A percentile compares a stretch with the other conserved stretches of the same genome.
Conservation (phyloP, 2,797 vertebrate species). For the Rhincodon typus region DNA sequence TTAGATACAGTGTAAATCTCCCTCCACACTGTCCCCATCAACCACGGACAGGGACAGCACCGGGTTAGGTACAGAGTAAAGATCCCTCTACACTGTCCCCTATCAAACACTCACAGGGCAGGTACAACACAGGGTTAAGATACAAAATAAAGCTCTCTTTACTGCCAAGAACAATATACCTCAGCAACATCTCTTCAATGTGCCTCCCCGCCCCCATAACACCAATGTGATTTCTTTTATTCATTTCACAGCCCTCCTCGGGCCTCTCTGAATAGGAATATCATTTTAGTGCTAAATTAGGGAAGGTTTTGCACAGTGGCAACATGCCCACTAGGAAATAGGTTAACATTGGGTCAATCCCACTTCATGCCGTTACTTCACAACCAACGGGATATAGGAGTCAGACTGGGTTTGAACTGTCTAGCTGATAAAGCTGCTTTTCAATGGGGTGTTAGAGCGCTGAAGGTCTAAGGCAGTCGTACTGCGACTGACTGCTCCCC, state of each 20-base stretch:
- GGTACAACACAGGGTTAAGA: not conserved
- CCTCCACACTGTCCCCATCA: not conserved
- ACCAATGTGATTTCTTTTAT: not conserved
- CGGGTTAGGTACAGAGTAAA: constrained; percentile 2
- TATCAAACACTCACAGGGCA: not conserved
- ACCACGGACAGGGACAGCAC: not conserved
- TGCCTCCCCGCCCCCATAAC: not conserved
- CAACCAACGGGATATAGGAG: not conserved
- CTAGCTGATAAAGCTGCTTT: not conserved
- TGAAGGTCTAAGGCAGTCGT: not conserved
- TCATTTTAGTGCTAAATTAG: not conserved
- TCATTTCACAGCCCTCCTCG: not conserved
- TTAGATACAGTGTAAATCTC: not conserved
- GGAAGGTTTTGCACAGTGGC: not conserved
- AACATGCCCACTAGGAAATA: not conserved
- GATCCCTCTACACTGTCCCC: not conserved
- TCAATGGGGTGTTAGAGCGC: not conserved
- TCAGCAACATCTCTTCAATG: not conserved
- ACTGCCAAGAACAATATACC: not conserved
- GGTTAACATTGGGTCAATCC: not conserved
- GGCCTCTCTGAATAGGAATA: not conserved
- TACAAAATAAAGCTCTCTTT: not conserved
- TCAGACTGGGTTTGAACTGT: not conserved
- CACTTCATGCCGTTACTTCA: not conserved
- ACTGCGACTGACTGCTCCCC: not conserved